Conservation (phyloP, 2,888 invertebrate species). For the Cremastinae sp. region DNA sequence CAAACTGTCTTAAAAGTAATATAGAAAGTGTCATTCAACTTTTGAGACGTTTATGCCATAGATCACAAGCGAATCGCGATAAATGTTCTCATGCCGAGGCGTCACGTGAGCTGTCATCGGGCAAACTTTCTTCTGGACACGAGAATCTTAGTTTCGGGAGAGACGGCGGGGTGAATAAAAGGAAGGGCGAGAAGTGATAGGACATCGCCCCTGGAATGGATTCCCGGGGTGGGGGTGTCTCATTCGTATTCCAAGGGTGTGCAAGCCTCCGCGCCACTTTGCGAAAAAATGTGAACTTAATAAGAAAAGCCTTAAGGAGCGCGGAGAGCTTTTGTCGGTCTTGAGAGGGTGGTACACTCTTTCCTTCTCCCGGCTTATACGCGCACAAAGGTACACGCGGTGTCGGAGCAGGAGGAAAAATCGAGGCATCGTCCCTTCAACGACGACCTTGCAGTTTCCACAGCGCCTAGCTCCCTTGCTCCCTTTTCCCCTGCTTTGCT, state of each 20-base stretch:
- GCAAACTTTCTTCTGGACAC: not conserved
- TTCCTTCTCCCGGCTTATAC: constrained; percentile 35
- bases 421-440: not conserved
- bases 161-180: constrained; percentile 2
- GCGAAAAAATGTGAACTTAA: constrained; percentile 80
- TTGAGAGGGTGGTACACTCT: constrained; percentile 58
- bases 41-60: not conserved
- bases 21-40: too few relatives aligned
- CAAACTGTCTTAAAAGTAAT: too few relatives aligned
- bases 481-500: constrained; percentile 26
- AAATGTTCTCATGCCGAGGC: too few relatives aligned
- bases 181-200: constrained; percentile 30
- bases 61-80: not conserved
- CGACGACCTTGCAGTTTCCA: constrained; percentile 37
- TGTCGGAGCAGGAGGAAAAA: constrained; percentile 18
- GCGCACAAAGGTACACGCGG: constrained; percentile 11
- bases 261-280: constrained; percentile 74
- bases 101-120: too few relatives aligned
- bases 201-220: constrained; percentile 62
- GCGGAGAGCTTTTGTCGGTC: constrained; percentile 75
- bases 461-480: constrained; percentile 43
- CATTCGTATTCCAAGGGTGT: constrained; percentile 78
- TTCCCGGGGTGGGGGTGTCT: constrained; percentile 66
- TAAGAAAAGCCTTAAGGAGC: constrained; percentile 78
- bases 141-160: not conserved